These are phyloP conservation scores for Spatulosminthurus flaviceps DNA, from an alignment of 2,888 invertebrate genomes.

Conservation along the genomic window DNA sequence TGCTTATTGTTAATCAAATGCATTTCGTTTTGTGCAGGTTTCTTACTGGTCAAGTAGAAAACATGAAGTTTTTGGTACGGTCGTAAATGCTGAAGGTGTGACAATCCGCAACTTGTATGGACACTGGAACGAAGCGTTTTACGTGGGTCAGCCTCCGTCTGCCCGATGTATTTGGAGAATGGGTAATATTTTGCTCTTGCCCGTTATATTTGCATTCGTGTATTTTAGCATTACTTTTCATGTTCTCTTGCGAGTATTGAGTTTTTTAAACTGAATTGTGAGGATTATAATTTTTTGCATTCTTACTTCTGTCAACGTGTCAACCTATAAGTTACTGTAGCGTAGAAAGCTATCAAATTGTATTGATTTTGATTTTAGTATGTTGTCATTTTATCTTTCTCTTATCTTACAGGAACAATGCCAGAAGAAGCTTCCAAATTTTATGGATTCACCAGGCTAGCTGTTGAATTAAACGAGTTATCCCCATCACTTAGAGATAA, in stretches of 20 bases:
- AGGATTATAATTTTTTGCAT: no score
- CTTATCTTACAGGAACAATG: slow-evolving; percentile 73
- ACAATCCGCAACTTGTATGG: slow-evolving; percentile 75
- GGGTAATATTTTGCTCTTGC: slow-evolving; percentile 67
- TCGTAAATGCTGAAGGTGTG: slow-evolving; percentile 71
- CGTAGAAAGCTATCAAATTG: neutral
- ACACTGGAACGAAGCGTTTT: slow-evolving; percentile 83
- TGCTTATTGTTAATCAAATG: no score
- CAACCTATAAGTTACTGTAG: no score
- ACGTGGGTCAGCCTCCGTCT: slow-evolving; percentile 77
- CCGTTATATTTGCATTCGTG: neutral
- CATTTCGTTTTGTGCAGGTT: slow-evolving; percentile 68
- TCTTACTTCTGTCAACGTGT: no score
- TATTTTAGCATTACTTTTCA: no score
- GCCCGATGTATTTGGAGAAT: slow-evolving; percentile 82
- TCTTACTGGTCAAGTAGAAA: slow-evolving; percentile 81
- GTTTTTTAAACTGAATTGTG: no score
- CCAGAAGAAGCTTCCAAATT: slow-evolving; percentile 81
- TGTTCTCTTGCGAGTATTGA: no score
- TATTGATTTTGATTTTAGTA: neutral
- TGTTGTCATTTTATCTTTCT: neutral
- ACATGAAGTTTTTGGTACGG: slow-evolving; percentile 78
- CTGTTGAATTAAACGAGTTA: slow-evolving; percentile 83
- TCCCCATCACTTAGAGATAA: slow-evolving; percentile 72
- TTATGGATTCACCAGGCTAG: slow-evolving; percentile 86